Evolutionary conservation across 2,888 invertebrate genomes (phyloP).

Genomic region (Cosmia pyralina): DNA sequence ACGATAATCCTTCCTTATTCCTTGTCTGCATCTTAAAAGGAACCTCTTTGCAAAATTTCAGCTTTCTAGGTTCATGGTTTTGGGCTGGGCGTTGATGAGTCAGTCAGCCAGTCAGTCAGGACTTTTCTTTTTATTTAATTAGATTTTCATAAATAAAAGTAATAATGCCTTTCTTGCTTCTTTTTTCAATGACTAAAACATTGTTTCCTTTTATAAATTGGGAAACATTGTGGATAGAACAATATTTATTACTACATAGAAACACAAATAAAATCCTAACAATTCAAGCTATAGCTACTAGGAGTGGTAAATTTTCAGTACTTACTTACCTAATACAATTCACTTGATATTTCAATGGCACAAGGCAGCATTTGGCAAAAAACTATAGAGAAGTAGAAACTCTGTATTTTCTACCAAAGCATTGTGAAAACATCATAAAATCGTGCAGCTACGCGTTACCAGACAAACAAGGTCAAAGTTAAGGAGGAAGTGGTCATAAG

Average conservation of each 20-base stretch:
- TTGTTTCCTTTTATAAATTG: not conserved
- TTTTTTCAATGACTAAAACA: not conserved
- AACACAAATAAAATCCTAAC: slow-evolving; percentile 1
- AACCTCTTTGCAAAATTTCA: too few relatives aligned
- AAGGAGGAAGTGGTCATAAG: slow-evolving; percentile 59
- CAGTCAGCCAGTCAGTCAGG: too few relatives aligned
- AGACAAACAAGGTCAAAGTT: slow-evolving; percentile 60
- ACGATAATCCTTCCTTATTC: too few relatives aligned
- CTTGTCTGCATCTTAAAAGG: too few relatives aligned
- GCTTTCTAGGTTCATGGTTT: too few relatives aligned
- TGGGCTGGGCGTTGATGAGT: too few relatives aligned
- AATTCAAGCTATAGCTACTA: not conserved
- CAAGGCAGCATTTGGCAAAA: slow-evolving; percentile 4
- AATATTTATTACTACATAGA: not conserved
- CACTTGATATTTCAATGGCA: not conserved
- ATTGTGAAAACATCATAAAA: slow-evolving; percentile 17
- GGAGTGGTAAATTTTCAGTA: not conserved
- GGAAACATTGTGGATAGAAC: not conserved
- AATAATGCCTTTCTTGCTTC: not conserved
- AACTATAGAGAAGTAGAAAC: slow-evolving; percentile 26
- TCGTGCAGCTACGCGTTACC: slow-evolving; percentile 7
- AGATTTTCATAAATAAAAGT: not conserved
- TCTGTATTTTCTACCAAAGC: slow-evolving; percentile 7
- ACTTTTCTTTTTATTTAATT: too few relatives aligned
- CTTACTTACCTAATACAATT: too few relatives aligned